Conservation (phyloP, 2,797 vertebrate genomes). For the Thripadectes ignobilis region DNA sequence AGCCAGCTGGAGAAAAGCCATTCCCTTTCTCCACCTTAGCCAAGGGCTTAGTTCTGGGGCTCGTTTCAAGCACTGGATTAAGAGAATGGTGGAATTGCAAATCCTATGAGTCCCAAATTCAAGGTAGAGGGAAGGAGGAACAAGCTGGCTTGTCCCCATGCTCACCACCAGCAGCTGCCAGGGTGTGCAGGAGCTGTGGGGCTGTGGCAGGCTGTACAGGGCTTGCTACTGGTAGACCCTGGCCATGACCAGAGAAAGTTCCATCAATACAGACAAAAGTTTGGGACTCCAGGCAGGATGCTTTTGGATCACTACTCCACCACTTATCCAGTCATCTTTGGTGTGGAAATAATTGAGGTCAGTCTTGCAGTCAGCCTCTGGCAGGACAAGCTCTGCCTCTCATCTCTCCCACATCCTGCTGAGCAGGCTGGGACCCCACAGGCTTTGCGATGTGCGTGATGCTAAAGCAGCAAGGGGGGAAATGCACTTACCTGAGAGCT, state of each 20-base stretch:
- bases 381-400: background rate
- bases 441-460: fast-evolving
- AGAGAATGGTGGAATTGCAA: background rate
- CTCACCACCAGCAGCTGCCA: background rate
- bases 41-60: background rate
- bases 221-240: background rate
- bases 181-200: background rate
- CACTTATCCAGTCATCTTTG: background rate
- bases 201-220: background rate
- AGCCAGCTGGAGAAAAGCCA: slow-evolving; percentile 28
- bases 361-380: background rate
- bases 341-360: background rate
- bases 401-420: background rate
- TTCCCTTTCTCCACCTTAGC: slow-evolving; percentile 16
- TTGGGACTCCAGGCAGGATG: background rate
- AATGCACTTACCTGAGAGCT: background rate
- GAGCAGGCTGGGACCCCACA: background rate
- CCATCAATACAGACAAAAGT: background rate
- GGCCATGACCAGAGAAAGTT: background rate
- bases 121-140: background rate
- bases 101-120: background rate
- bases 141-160: background rate
- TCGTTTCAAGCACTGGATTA: background rate
- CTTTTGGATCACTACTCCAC: background rate
- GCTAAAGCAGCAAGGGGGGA: background rate